Percentiles rank a stretch among this genome's conserved stretches.
phyloP scores from a whole-genome alignment of 2,797 vertebrate species.

The Poeciliopsis presidionis region DNA sequence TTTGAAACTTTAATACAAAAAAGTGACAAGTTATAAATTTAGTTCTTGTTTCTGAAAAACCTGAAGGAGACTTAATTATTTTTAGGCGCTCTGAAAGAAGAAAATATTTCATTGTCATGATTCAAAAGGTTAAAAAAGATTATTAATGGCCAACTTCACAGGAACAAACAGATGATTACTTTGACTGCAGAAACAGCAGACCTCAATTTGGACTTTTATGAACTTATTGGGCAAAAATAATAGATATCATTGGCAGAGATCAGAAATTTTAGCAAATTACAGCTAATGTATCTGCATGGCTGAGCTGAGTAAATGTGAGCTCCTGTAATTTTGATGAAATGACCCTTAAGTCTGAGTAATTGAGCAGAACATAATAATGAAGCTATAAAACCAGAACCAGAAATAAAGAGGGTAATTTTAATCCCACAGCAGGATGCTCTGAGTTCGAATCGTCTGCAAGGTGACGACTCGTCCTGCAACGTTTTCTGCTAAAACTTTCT shows the following conservation, averaged over 20 bases:
- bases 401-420: constrained; percentile 22
- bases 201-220: constrained; percentile 18
- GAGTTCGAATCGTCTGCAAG: neutral
- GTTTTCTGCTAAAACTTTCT: neutral
- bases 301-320: constrained; percentile 51
- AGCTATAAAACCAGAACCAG: constrained; percentile 25
- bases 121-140: neutral
- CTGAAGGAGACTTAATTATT: neutral
- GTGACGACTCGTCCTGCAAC: neutral
- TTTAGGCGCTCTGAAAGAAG: neutral
- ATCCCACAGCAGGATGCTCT: constrained; percentile 2
- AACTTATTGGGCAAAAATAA: constrained; percentile 11
- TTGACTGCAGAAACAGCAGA: constrained; percentile 20
- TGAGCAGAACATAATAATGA: constrained; percentile 47
- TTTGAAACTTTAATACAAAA: neutral
- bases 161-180: constrained; percentile 13
- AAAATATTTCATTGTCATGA: neutral
- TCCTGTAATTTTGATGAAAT: constrained; percentile 41
- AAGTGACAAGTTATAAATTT: neutral
- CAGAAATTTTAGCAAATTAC: constrained; percentile 27
- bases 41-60: neutral
- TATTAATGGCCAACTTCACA: neutral
- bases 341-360: constrained; percentile 54
- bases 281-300: constrained; percentile 41
- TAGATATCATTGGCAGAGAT: constrained; percentile 11